These are phyloP conservation scores for Saimiri boliviensis DNA, from an alignment of 2,113 vertebrate species.

Conservation along the genomic window DNA sequence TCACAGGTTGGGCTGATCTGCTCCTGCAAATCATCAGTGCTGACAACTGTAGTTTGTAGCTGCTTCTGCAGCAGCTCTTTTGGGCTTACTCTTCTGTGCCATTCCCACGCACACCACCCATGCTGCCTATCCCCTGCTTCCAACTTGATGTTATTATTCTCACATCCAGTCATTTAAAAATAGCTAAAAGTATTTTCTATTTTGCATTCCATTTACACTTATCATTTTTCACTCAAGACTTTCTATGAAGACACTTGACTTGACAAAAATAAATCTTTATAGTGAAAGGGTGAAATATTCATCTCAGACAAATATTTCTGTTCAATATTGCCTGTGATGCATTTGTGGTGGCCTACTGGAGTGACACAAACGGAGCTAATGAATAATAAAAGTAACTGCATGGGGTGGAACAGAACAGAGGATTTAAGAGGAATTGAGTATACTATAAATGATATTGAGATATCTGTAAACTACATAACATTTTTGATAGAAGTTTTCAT, in stretches of 20 bases:
- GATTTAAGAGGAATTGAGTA: neutral
- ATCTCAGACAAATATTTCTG: neutral
- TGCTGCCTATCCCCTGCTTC: too few species aligned
- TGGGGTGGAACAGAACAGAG: neutral
- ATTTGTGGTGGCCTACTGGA: neutral
- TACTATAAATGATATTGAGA: neutral
- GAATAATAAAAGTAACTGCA: neutral
- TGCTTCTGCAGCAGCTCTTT: rapidly evolving
- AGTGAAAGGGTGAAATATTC: neutral
- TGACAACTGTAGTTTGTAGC: rapidly evolving
- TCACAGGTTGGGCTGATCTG: rapidly evolving
- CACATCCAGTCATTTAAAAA: neutral
- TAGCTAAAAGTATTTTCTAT: neutral
- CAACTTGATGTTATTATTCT: neutral
- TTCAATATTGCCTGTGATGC: neutral
- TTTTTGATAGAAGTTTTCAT: neutral
- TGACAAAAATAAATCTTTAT: neutral
- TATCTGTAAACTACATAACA: neutral
- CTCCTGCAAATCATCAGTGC: rapidly evolving
- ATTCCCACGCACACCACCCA: rapidly evolving
- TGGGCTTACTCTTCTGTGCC: neutral
- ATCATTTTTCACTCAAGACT: neutral
- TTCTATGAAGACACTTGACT: neutral
- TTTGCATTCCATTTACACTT: neutral
- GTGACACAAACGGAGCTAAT: neutral